Conservation (phyloP, 2,888 invertebrate genomes). For the Brenthis daphne region DNA sequence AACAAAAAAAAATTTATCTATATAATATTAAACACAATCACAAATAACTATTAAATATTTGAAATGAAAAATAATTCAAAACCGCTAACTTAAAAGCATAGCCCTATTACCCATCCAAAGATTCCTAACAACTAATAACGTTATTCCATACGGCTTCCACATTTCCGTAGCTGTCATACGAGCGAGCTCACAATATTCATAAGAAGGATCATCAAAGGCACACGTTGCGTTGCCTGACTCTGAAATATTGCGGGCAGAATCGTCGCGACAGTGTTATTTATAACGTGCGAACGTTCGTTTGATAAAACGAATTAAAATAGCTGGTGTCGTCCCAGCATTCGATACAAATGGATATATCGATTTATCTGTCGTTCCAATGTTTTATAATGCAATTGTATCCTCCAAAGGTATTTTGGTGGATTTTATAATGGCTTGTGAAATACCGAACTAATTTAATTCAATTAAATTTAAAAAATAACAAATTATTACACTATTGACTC, state of each 20-base stretch:
- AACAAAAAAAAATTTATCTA: no score
- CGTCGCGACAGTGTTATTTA: slow-evolving; percentile 77
- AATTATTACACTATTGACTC: no score
- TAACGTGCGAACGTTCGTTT: slow-evolving; percentile 67
- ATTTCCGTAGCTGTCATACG: slow-evolving; percentile 36
- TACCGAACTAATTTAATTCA: slow-evolving; percentile 27
- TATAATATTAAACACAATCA: not conserved
- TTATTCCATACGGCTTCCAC: slow-evolving; percentile 29
- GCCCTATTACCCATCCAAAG: slow-evolving; percentile 22
- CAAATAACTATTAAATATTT: not conserved
- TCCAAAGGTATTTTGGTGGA: slow-evolving; percentile 30
- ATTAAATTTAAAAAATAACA: not conserved
- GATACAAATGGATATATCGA: slow-evolving; percentile 59
- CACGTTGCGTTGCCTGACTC: slow-evolving; percentile 62
- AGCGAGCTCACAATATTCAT: slow-evolving; percentile 60
- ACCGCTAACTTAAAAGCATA: slow-evolving; percentile 4
- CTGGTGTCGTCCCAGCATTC: slow-evolving; percentile 46
- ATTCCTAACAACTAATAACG: slow-evolving; percentile 33
- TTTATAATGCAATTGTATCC: slow-evolving; percentile 38
- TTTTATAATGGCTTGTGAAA: slow-evolving; percentile 27
- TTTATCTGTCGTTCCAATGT: slow-evolving; percentile 49
- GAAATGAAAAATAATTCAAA: not conserved
- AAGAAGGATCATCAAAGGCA: slow-evolving; percentile 73
- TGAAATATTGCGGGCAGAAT: slow-evolving; percentile 76
- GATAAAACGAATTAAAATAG: slow-evolving; percentile 63